phyloP scores from a whole-genome alignment of 2,113 vertebrate genomes.

The Stigmatopora nigra region DNA sequence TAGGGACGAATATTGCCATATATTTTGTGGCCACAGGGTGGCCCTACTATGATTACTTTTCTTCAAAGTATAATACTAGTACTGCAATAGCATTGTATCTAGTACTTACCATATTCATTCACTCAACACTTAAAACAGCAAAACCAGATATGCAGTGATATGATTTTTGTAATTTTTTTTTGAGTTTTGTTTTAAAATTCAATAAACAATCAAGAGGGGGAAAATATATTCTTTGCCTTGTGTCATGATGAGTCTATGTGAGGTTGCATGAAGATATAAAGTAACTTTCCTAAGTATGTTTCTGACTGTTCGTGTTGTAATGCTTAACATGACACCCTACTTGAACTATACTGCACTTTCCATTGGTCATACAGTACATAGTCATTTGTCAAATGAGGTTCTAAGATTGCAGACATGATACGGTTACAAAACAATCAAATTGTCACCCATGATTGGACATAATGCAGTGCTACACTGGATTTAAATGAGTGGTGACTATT shows the following conservation, averaged over 20 bases:
- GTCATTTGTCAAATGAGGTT: slow-evolving; percentile 3
- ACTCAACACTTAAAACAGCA: neutral
- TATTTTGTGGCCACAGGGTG: slow-evolving; percentile 13
- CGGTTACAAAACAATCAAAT: neutral
- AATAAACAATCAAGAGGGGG: too few relatives aligned
- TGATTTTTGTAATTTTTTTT: too few relatives aligned
- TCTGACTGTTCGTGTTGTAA: neutral
- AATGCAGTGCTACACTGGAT: neutral
- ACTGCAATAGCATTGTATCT: neutral
- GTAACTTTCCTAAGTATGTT: neutral
- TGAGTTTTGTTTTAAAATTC: too few relatives aligned
- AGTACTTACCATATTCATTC: neutral
- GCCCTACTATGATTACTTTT: slow-evolving; percentile 5
- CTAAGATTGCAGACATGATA: neutral
- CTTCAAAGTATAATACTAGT: neutral
- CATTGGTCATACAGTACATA: slow-evolving; percentile 2
- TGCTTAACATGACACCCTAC: slow-evolving; percentile 6
- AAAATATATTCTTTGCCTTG: neutral
- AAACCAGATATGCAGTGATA: neutral
- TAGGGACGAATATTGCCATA: too few relatives aligned
- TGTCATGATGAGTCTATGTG: neutral
- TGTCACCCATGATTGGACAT: neutral
- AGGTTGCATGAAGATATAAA: neutral
- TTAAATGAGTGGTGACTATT: neutral
- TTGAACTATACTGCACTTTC: neutral